phyloP scores from a whole-genome alignment of 2,113 vertebrate genomes.

The Phalacrocorax pelagicus region DNA sequence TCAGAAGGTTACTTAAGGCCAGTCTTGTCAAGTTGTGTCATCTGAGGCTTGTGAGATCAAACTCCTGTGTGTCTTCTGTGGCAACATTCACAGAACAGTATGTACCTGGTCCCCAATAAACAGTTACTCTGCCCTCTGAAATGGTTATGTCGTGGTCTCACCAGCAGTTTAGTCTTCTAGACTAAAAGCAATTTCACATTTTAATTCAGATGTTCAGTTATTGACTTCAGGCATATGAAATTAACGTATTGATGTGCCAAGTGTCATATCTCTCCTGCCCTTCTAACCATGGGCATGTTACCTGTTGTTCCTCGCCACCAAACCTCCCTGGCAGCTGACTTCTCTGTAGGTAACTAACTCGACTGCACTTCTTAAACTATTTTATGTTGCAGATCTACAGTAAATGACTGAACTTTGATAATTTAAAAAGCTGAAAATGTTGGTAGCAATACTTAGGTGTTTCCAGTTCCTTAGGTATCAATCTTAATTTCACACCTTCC shows the following conservation, averaged over 20 bases:
- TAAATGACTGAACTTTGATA: not conserved
- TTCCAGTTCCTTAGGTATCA: not conserved
- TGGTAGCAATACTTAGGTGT: not conserved
- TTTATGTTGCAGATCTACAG: rapidly evolving
- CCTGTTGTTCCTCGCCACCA: not conserved
- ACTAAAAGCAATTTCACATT: not conserved
- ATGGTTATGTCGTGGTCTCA: not conserved
- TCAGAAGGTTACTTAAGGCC: not conserved
- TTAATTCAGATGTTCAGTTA: not conserved
- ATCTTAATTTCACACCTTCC: not conserved
- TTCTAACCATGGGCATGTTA: rapidly evolving
- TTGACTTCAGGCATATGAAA: rapidly evolving
- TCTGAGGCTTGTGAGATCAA: rapidly evolving
- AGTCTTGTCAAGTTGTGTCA: not conserved
- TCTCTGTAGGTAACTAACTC: not conserved
- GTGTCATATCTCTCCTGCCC: not conserved
- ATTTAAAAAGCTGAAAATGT: not conserved
- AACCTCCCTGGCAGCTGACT: not conserved
- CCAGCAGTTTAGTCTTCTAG: not conserved
- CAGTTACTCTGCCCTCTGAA: not conserved
- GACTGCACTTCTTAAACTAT: rapidly evolving
- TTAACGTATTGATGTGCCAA: rapidly evolving
- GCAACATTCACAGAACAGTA: rapidly evolving
- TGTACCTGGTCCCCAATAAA: not conserved
- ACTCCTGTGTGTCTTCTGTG: not conserved